Conservation (phyloP, 1,140 invertebrate genomes). For the Oncopeltus fasciatus region DNA sequence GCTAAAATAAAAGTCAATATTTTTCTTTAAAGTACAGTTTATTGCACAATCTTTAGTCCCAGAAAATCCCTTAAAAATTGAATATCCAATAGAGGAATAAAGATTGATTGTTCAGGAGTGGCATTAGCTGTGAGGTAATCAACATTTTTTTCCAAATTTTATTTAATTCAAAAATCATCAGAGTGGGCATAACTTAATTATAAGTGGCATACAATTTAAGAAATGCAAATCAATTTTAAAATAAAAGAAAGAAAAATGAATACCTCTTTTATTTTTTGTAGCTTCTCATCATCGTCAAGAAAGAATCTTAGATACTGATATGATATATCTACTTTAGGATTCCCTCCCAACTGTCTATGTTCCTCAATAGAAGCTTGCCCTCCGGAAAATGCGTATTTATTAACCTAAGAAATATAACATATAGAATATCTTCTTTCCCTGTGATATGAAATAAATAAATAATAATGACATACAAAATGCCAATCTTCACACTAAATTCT, state of each 20-base stretch:
- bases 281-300: slow-evolving; percentile 79
- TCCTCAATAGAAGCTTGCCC: slow-evolving; percentile 87
- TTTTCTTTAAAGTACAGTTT: too few relatives aligned
- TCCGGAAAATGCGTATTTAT: slow-evolving; percentile 98
- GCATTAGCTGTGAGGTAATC: neutral
- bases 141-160: too few relatives aligned
- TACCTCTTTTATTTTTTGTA: slow-evolving; percentile 63
- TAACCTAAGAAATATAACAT: slow-evolving; percentile 46
- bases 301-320: slow-evolving; percentile 95
- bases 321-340: slow-evolving; percentile 90
- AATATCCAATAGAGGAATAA: neutral
- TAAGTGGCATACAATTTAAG: neutral
- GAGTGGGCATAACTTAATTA: neutral
- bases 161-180: neutral
- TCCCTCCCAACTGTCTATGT: slow-evolving; percentile 77
- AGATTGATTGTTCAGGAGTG: neutral
- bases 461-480: too few relatives aligned
- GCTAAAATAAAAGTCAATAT: too few relatives aligned
- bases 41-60: too few relatives aligned
- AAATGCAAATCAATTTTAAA: neutral
- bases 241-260: neutral
- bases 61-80: neutral
- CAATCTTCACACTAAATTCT: too few relatives aligned
- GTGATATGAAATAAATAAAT: too few relatives aligned
- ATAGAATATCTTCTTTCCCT: too few relatives aligned